Percentiles rank a stretch among this genome's conserved stretches.
Conservation (phyloP, 2,113 vertebrate species). For the Athene cunicularia region DNA sequence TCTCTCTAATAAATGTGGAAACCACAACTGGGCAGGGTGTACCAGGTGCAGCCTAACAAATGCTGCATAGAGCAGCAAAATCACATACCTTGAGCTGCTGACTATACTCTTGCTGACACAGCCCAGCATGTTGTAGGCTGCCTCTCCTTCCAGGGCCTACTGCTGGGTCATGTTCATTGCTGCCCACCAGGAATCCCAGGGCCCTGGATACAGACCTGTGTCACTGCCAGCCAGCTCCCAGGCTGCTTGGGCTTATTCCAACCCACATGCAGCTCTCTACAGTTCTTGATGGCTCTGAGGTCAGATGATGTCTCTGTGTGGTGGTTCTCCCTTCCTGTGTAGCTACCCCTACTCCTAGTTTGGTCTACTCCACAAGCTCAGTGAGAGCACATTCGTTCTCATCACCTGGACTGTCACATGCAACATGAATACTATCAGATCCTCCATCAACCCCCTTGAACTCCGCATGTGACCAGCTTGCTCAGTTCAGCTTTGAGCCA, state of each 20-base stretch:
- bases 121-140: not conserved
- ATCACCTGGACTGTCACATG: not conserved
- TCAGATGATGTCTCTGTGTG: not conserved
- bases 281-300: not conserved
- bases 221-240: not conserved
- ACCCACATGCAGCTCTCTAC: not conserved
- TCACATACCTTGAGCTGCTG: not conserved
- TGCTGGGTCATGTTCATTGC: not conserved
- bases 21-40: not conserved
- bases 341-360: not conserved
- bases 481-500: not conserved
- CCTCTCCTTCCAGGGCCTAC: not conserved
- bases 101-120: not conserved
- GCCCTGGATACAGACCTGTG: not conserved
- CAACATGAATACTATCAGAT: not conserved
- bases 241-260: not conserved
- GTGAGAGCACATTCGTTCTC: not conserved
- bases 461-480: rapidly evolving
- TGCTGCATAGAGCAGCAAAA: not conserved
- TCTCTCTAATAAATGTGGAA: not conserved
- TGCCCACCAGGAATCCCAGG: not conserved
- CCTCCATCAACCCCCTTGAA: not conserved
- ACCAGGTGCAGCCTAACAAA: not conserved
- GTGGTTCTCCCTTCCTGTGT: not conserved
- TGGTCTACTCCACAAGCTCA: not conserved